Base-by-base conservation (phyloP, 2,113 vertebrate genomes). In the Crotalus tigris region DNA sequence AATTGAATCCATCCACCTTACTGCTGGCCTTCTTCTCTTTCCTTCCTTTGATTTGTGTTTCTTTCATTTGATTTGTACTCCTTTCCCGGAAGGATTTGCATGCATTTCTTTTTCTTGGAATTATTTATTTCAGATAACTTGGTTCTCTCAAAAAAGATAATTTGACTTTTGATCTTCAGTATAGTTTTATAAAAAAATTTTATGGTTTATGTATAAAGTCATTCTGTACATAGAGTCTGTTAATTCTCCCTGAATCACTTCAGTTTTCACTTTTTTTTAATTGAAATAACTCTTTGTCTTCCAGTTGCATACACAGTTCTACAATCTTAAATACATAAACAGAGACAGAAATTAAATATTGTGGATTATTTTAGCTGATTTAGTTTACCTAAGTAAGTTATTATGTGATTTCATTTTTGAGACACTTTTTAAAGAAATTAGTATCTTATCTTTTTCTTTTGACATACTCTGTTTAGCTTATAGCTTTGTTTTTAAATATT, bases 391-490 rank as follows among this genome's bases (percentile, higher is more conserved):
- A 89, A 64, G 81, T 54, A 75, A 53, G 44, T 75, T 21, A 54
- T 88, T 89, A 85, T n/a, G 10, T 85, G 57, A 92, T 92, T 89
- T 89, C 53, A 92, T 89, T 55, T 88, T 57, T 92, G 13, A n/a
- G 51, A 57, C 33, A 92, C 61, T 81, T 92, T 46, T 85, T 46
- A 46, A 53, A 89, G 33, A n/a, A 26, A 92, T 89, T 21, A 49
- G 33, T 64, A 89, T 92, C 87, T 61, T 87, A 88, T 85, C 49
- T 92, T 53, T 92, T 81, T 61, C 57, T 89, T 57, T 33, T 89
- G 51, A 92, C 87, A 57, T 92, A 92, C 57, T 26, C 24, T 81
- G 39, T 29, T 12, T 85, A 85, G 33, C 64, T 85, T 92, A 89
- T 92, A 87, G 46, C 17, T 89, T 89, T 88, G 7, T 24, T 89